Conservation (phyloP, 2,797 vertebrate species). For the Halcyon smyrnensis region DNA sequence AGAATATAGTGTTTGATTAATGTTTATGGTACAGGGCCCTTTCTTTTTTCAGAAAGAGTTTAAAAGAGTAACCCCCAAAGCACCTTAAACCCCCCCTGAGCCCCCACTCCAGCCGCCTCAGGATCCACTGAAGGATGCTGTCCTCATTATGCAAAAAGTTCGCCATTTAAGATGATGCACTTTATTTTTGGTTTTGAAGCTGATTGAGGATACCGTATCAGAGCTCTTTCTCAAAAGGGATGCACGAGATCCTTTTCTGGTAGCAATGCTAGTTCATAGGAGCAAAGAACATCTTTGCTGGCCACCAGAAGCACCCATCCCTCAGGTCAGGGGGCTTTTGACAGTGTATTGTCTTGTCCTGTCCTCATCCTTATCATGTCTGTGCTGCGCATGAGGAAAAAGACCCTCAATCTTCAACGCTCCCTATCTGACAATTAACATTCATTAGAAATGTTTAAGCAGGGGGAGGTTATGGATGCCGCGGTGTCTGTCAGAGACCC, state of each 20-base stretch:
- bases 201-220: not conserved
- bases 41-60: conserved; percentile 51
- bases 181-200: not conserved
- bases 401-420: not conserved
- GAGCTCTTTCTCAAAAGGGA: not conserved
- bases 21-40: conserved; percentile 67
- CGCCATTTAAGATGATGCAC: not conserved
- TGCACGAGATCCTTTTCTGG: not conserved
- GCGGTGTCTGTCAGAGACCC: not conserved
- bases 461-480: not conserved
- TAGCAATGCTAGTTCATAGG: not conserved
- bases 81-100: not conserved
- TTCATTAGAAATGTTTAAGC: not conserved
- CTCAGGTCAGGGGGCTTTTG: not conserved
- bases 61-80: not conserved
- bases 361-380: not conserved
- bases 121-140: not conserved
- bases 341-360: not conserved
- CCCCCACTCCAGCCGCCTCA: not conserved
- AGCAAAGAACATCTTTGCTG: not conserved
- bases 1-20: conserved; percentile 78
- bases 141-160: not conserved
- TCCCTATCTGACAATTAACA: not conserved
- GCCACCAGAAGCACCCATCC: not conserved
- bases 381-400: not conserved